Conservation (phyloP, 2,888 invertebrate species). For the Conops quadrifasciatus region DNA sequence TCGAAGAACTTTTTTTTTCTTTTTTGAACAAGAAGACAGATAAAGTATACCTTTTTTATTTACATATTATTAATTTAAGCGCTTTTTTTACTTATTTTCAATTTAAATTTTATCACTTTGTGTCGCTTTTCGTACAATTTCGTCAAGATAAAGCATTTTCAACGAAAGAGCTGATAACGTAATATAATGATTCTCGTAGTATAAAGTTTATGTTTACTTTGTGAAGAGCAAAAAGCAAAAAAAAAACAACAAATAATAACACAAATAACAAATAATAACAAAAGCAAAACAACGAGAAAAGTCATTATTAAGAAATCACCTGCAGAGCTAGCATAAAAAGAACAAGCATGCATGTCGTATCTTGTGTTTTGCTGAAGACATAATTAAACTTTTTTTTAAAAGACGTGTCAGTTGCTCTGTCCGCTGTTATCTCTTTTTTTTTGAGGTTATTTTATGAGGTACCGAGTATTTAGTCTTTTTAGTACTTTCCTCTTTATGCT, state of each 20-base stretch:
- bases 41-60: no score
- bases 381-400: no score
- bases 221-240: not conserved
- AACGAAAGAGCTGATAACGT: not conserved
- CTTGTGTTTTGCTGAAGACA: not conserved
- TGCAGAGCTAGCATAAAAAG: not conserved
- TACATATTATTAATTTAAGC: no score
- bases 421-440: no score
- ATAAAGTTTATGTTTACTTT: conserved; percentile 3
- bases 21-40: no score
- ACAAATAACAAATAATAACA: not conserved
- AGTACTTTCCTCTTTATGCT: no score
- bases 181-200: not conserved
- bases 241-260: not conserved
- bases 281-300: not conserved
- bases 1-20: no score
- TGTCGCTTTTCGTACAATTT: conserved; percentile 5
- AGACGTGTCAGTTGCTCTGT: not conserved
- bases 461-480: no score
- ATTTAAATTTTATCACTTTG: not conserved
- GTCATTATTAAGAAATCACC: not conserved
- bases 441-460: no score
- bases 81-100: not conserved
- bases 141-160: no score
- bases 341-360: not conserved